These are phyloP conservation scores for Eulemur rubriventer DNA, from an alignment of 2,797 vertebrate genomes.

Conservation along the genomic window DNA sequence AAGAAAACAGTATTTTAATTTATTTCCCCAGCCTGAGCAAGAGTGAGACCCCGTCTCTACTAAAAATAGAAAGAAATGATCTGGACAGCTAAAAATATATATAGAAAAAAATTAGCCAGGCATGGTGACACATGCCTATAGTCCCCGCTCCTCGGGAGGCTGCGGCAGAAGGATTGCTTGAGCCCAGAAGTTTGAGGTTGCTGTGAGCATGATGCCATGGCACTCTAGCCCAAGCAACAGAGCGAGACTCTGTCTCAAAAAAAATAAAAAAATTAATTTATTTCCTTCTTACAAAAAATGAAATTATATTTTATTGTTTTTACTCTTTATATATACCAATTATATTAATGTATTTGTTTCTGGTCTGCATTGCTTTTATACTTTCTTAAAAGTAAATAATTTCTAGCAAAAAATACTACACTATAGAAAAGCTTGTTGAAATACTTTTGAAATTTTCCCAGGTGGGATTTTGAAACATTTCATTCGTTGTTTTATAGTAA, in stretches of 20 bases:
- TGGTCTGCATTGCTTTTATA: background rate
- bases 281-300: background rate
- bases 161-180: too few species aligned
- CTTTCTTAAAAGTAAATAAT: background rate
- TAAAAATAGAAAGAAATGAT: too few species aligned
- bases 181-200: too few species aligned
- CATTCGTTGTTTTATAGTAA: background rate
- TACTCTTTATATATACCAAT: background rate
- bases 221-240: too few species aligned
- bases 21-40: background rate
- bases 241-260: too few species aligned
- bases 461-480: background rate
- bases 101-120: too few species aligned
- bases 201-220: too few species aligned
- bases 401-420: background rate
- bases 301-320: background rate
- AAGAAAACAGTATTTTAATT: background rate
- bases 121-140: too few species aligned
- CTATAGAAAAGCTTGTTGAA: background rate
- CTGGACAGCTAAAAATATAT: too few species aligned
- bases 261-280: too few species aligned
- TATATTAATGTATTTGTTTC: background rate
- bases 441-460: background rate
- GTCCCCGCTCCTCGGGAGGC: too few species aligned
- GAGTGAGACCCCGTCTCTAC: too few species aligned